Conservation (phyloP, 1,140 invertebrate species). For the Steinernema khuongi region DNA sequence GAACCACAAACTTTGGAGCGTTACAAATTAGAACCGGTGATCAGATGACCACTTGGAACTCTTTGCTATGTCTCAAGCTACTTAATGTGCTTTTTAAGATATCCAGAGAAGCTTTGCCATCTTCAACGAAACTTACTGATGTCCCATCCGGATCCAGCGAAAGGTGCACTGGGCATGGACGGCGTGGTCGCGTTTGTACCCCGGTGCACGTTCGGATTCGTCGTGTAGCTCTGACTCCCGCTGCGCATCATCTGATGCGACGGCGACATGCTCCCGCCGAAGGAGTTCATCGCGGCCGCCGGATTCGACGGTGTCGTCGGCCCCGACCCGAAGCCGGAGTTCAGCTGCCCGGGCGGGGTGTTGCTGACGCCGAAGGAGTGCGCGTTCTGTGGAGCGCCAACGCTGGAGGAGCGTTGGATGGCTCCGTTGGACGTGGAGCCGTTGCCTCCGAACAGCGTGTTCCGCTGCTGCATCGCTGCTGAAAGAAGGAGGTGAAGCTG, state of each 20-base stretch:
- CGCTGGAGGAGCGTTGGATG: neutral
- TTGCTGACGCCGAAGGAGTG: slow-evolving; percentile 6
- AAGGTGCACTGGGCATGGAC: neutral
- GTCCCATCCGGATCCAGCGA: neutral
- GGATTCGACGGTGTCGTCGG: neutral
- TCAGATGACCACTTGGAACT: no score
- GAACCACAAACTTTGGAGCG: no score
- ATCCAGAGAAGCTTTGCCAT: neutral
- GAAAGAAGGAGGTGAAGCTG: neutral
- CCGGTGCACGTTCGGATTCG: neutral
- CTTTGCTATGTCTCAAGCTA: no score
- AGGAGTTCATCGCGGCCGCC: neutral
- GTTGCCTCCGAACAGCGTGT: neutral
- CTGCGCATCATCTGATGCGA: slow-evolving; percentile 23
- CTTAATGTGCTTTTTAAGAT: neutral
- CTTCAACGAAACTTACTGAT: neutral
- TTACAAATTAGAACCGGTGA: no score
- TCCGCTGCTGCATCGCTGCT: neutral
- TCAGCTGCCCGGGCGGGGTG: neutral
- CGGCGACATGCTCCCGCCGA: neutral
- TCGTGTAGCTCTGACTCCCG: neutral
- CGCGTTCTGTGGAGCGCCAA: neutral
- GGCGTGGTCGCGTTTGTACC: neutral
- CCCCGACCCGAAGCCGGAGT: neutral
- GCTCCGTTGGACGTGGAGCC: neutral